phyloP scores from a whole-genome alignment of 2,797 vertebrate species.

The Brachymystax lenok region DNA sequence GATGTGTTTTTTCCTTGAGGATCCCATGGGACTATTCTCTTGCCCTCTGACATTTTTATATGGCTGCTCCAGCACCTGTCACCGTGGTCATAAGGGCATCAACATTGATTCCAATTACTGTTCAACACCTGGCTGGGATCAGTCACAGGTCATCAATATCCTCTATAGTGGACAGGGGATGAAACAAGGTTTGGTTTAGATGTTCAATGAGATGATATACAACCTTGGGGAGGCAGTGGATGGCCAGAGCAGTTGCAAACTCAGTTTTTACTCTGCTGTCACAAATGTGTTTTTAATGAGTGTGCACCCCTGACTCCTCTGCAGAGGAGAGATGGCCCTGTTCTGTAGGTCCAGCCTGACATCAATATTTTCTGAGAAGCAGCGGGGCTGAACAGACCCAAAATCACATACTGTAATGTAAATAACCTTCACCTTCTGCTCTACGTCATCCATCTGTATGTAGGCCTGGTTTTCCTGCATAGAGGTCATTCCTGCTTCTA shows the following conservation, averaged over 20 bases:
- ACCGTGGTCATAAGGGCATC: conserved; percentile 45
- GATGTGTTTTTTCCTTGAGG: conserved; percentile 49
- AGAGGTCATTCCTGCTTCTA: background rate
- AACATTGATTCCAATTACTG: conserved; percentile 58
- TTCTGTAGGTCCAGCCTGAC: conserved; percentile 77
- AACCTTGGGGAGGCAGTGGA: conserved; percentile 61
- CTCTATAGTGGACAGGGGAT: background rate
- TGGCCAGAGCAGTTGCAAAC: conserved; percentile 79
- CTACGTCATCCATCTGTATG: background rate
- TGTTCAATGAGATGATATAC: conserved; percentile 30
- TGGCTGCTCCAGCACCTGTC: conserved; percentile 51
- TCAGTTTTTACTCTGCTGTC: conserved; percentile 73
- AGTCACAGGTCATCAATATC: too few species aligned
- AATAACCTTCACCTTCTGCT: conserved; percentile 50
- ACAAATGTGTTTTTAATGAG: conserved; percentile 82
- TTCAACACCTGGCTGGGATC: too few species aligned
- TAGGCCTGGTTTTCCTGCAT: background rate
- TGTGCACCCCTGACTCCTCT: conserved; percentile 82
- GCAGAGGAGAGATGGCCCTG: conserved; percentile 66
- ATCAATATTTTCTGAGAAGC: conserved; percentile 77
- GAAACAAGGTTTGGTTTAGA: background rate
- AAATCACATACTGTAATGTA: conserved; percentile 38
- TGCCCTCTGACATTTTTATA: conserved; percentile 60
- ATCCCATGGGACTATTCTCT: conserved; percentile 19
- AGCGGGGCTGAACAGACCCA: conserved; percentile 37